These are phyloP conservation scores for Mactromeris polynyma DNA, from an alignment of 2,888 invertebrate genomes.

Conservation along the genomic window DNA sequence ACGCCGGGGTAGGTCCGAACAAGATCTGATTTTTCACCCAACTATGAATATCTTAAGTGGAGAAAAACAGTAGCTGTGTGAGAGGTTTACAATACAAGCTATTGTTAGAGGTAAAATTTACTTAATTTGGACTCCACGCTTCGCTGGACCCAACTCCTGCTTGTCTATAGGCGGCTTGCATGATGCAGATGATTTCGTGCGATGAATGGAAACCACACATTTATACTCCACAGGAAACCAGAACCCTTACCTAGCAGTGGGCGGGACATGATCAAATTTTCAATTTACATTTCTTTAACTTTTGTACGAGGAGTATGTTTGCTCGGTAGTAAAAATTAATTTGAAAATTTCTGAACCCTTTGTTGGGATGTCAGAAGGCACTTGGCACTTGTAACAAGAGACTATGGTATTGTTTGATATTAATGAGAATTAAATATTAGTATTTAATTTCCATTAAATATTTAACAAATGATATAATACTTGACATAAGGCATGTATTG, in stretches of 20 bases:
- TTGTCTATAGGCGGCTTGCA: conserved; percentile 19
- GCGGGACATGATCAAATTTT: conserved; percentile 48
- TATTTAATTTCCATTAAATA: conserved; percentile 19
- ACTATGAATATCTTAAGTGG: conserved; percentile 45
- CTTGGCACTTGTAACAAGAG: conserved; percentile 18
- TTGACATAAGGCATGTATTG: conserved; percentile 16
- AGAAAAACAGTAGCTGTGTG: conserved; percentile 24
- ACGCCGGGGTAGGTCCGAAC: conserved; percentile 32
- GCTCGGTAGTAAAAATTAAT: conserved; percentile 44
- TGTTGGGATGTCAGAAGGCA: conserved; percentile 54
- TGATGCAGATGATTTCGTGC: conserved; percentile 23
- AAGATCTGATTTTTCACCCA: conserved; percentile 17
- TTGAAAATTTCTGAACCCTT: conserved; percentile 43
- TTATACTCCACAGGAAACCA: conserved; percentile 6
- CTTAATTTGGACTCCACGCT: conserved; percentile 3
- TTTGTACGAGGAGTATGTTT: conserved; percentile 30
- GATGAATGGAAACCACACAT: conserved; percentile 29
- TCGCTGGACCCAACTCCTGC: background rate
- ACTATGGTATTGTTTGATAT: conserved; percentile 11
- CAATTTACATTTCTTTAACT: conserved; percentile 42
- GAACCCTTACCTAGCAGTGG: conserved; percentile 36
- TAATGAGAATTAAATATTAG: conserved; percentile 18
- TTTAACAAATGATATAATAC: conserved; percentile 3
- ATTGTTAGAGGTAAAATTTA: conserved; percentile 32
- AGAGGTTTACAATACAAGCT: conserved; percentile 14